Base-by-base conservation (phyloP, 2,888 invertebrate genomes). In the Biston stratarius region DNA sequence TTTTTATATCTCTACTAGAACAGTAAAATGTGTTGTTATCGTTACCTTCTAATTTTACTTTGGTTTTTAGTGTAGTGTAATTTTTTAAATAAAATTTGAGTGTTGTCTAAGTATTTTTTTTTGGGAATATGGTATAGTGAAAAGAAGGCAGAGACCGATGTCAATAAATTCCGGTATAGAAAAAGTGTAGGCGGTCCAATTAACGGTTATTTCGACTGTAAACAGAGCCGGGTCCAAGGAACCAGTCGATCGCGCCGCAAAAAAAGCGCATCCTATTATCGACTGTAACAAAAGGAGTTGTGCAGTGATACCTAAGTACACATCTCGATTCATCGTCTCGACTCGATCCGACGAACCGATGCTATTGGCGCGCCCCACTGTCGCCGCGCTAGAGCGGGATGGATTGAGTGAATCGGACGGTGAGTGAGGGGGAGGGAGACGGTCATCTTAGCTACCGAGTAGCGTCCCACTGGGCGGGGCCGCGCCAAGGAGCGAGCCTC, bases 391-490 rank as follows among this genome's bases (percentile, higher is more conserved):
- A 64, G 87, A 93, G 74, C 78, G 89, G 80, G 93, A 92, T 78
- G 84, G 80, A 71, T 77, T 75, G 82, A 83, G 87, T 59, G 67
- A 74, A 77, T 70, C 49, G 56, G 49, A 53, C 14, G 74, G 78
- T 69, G 93, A 79, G 89, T 71, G 88, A 90, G 81, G 88, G 86
- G 82, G 94, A 94, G 92, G 91, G 86, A 87, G 89, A 88, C 87
- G 92, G 92, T 92, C 91, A 93, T 94, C 93, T 94, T 94, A 93
- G 91, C 88, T 83, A 81, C 84, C 88, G 92, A 90, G 93, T 91
- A 79, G 93, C 94, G 91, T 92, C 95, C 94, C 91, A 92, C 91
- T 91, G 94, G 95, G 95, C 95, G 95, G 95, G 94, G 95, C 94
- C 90, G 91, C 87, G 90, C 88, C 86, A 90, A 90, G 91, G 90